Base-by-base conservation (phyloP, 1,140 invertebrate genomes). In the Calosoma granatense region DNA sequence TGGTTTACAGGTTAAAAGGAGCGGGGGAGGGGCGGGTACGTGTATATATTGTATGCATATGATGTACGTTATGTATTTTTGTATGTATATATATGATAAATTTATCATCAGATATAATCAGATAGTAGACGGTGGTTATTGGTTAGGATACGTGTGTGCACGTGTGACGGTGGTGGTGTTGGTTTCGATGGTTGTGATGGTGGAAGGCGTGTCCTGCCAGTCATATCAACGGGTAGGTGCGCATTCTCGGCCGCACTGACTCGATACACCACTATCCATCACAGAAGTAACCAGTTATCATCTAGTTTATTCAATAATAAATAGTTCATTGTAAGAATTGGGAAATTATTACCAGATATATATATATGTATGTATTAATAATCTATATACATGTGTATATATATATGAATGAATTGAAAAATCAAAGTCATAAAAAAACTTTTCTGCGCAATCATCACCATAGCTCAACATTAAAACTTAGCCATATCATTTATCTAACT, bases 241-340 rank as follows among this genome's bases (percentile, higher is more conserved):
- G 6, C 9, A 47, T 47, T 11, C 9, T 12, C 15, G 41, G 41
- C n/a, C 9, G 41, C 41, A 6, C 41, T 17, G 41, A 9, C 41
- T 47, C 17, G 15, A 17, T 17, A 17, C 41, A 17, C 41, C 17
- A 47, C 41, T 47, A 47, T 47, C 41, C 41, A 47, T 47, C 41
- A 47, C 41, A 47, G 41, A 47, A 47, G 41, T 47, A 47, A 47
- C 41, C 41, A 47, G 41, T 47, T 47, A 47, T 47, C 41, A 47
- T 47, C 41, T 47, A 47, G 4, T 47, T 47, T 47, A 4, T 30
- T 30, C n/a, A n/a, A n/a, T n/a, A n/a, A 30, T 30, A 6, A 30
- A 30, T 30, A 30, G 14, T 30, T 30, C 4, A 6, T 6, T 30
- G 26, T 30, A 30, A 30, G 26, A 30, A n/a, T n/a, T n/a, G n/a